Base-by-base conservation (phyloP, 1,140 invertebrate species). In the Drosophila jambulina region DNA sequence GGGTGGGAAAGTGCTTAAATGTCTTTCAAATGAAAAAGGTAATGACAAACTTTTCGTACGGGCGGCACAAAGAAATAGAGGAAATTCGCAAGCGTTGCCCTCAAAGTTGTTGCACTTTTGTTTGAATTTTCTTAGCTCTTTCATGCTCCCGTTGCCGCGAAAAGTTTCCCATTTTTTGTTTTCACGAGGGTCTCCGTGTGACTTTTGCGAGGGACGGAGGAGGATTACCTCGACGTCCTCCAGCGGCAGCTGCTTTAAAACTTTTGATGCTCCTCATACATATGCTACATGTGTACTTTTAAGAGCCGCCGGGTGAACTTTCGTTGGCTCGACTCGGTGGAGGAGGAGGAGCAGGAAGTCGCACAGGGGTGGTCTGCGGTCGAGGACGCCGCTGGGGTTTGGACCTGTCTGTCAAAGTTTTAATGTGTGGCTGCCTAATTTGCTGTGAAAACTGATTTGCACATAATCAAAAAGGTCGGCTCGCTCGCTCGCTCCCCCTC, bases 371-470 rank as follows among this genome's bases (percentile, higher is more conserved):
- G 40, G 21, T 54, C 40, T 69, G 46, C 45, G 69, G 69, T 60
- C 53, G 53, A 59, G 69, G 69, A 49, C 36, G 21, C 45, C 67
- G 23, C 7, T 23, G 56, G 43, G 75, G 59, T 17, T 48, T 51
- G 60, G 60, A 32, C 77, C 59, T 75, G 78, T 75, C 84, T 81
- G 78, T 81, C 70, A 88, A 88, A 88, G 78, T 88, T 88, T 75
- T 67, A 68, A 76, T 76, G 78, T 82, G 80, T 90, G 86, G 74
- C 82, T 90, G 78, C 82, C 85, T 90, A 90, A 90, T 90, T 90
- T 90, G 70, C 85, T 90, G 85, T 85, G 71, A 90, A 90, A 90
- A 77, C 86, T 90, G 78, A 85, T 90, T 90, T 81, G 58, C 78
- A 81, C 86, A 90, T 85, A 68, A 83, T 80, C 76, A 71, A 70